Evolutionary conservation across 1,140 invertebrate genomes (phyloP), one percentile per base, ranked within the genome.

Genomic region (Drosophila tsacasi): DNA sequence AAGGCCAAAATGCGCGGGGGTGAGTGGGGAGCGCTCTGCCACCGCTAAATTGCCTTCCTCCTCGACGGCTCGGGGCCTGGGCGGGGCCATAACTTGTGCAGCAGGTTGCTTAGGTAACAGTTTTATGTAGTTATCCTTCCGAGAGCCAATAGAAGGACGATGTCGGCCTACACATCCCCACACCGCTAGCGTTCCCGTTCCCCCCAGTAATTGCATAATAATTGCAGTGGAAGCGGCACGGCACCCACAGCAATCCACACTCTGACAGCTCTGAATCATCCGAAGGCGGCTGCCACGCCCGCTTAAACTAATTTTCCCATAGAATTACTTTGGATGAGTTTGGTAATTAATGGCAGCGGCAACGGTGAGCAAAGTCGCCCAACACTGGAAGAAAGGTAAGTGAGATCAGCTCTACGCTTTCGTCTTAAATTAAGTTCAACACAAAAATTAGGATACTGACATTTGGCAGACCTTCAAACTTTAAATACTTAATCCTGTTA

Each of bases 21-120:
- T 25, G 21, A 59, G 68, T n/a, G 69, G 55, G 69, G 49, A 50
- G 37, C 44, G 46, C 71, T 61, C 50, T 81, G 50, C 65, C 66
- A 57, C 42, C 65, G 73, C 68, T 80, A 90, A 87, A 87, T 87
- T 90, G 85, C 77, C 77, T 75, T 81, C 81, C 77, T 81, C 50
- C 37, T 23, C 37, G 46, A 19, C n/a, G 59, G 35, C 59, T 62
- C 13, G 27, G 42, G 47, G 78, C 19, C 37, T 25, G 63, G 35
- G 59, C 30, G 39, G 13, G 35, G 37, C 60, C 79, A 59, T 77
- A 90, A 84, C 84, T 90, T 81, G 57, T 87, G 84, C 81, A 87
- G 84, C 84, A 87, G 84, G 85, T 89, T 89, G 85, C 85, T 89
- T 89, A 89, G 85, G 85, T 85, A 89, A 89, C 85, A 76, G 85